A percentile compares a stretch with the other conserved stretches of the same genome.
Conservation (phyloP, 2,113 vertebrate genomes). For the Himantopus leucocephalus region DNA sequence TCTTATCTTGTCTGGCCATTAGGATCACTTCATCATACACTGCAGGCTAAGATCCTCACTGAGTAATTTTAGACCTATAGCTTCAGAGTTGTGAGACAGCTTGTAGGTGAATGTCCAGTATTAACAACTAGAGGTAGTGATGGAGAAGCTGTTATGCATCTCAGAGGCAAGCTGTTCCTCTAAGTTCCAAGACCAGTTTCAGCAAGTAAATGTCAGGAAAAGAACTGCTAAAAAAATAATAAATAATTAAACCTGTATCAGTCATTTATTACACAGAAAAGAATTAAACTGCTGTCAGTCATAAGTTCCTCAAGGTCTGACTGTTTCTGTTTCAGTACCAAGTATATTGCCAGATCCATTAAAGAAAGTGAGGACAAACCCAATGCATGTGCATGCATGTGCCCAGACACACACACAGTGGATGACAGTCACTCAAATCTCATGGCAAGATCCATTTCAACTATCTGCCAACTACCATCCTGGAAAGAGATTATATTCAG, state of each 20-base stretch:
- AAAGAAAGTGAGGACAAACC: background rate
- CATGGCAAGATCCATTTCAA: background rate
- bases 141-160: background rate
- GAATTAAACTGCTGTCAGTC: background rate
- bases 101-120: background rate
- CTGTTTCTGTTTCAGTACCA: background rate
- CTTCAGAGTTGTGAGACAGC: background rate
- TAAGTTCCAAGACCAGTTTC: background rate
- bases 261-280: background rate
- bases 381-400: background rate
- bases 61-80: background rate
- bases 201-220: background rate
- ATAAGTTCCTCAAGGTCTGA: background rate
- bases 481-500: background rate
- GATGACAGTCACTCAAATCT: background rate
- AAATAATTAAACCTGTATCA: background rate
- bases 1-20: background rate
- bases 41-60: background rate
- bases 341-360: background rate
- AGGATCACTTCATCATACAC: background rate
- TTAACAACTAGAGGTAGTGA: background rate
- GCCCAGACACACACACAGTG: background rate
- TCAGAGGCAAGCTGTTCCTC: background rate
- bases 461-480: background rate
- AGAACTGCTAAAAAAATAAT: background rate